phyloP scores from a whole-genome alignment of 2,888 invertebrate species.

The Tetropium fuscum region DNA sequence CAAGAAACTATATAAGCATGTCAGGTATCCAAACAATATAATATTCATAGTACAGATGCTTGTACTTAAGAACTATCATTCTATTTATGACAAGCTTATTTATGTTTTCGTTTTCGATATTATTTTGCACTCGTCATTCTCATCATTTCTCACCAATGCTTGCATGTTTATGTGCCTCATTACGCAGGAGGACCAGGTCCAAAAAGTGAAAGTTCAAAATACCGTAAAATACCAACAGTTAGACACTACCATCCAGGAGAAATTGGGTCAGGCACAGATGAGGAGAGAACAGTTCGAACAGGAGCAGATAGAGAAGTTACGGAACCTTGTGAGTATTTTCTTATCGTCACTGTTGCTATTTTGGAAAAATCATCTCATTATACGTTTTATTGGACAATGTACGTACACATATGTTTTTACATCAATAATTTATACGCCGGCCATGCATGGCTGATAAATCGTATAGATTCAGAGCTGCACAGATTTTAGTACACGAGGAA shows the following conservation, averaged over 20 bases:
- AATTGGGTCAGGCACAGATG: slow-evolving; percentile 76
- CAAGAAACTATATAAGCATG: slow-evolving; percentile 6
- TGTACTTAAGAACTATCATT: no score
- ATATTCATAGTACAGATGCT: no score
- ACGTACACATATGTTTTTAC: no score
- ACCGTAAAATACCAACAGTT: slow-evolving; percentile 76
- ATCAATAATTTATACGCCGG: no score
- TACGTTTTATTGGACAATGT: no score
- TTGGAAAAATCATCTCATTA: no score
- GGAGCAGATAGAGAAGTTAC: slow-evolving; percentile 82
- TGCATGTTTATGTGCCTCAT: slow-evolving; percentile 58
- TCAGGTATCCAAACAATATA: no score
- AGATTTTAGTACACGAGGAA: no score
- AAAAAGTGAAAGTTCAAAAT: slow-evolving; percentile 77
- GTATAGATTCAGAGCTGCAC: no score
- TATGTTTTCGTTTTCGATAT: slow-evolving; percentile 25
- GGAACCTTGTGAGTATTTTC: slow-evolving; percentile 76
- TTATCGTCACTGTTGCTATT: no score
- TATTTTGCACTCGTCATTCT: slow-evolving; percentile 27
- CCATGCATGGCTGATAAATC: no score
- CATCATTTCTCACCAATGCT: slow-evolving; percentile 45
- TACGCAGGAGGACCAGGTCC: slow-evolving; percentile 79
- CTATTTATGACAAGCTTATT: slow-evolving; percentile 7
- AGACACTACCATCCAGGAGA: slow-evolving; percentile 77
- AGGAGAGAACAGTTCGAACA: slow-evolving; percentile 81